Evolutionary conservation across 2,888 invertebrate genomes (phyloP), one percentile per base, ranked within the genome.

Genomic region (Protonemura montana): DNA sequence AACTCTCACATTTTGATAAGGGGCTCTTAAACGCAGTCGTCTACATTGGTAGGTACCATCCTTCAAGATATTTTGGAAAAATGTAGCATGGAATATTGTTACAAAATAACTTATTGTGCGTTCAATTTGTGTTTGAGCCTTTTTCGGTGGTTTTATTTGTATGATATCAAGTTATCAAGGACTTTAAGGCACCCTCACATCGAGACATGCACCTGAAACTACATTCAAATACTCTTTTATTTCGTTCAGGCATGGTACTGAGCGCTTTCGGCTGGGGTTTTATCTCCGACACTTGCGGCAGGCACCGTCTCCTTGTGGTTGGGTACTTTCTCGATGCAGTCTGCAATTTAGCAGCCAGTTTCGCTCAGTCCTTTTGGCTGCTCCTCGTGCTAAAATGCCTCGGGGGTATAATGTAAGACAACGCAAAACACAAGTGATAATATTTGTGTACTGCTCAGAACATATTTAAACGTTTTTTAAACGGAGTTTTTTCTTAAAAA

Each of bases 211-310:
- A n/a, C n/a, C n/a, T n/a, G n/a, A n/a, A n/a, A n/a, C n/a, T n/a
- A n/a, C n/a, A n/a, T n/a, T n/a, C n/a, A n/a, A n/a, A n/a, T n/a
- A n/a, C n/a, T n/a, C n/a, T n/a, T 35, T 35, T 35, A 3, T 3
- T 35, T 81, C 6, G 41, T 88, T 29, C 89, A 93, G 93, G 93
- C 85, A 93, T 93, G 92, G 91, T 93, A 90, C 89, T 92, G 78
- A 92, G 92, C 7, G 92, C 92, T 0, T 92, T 92, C 88, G 88
- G 93, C 86, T 93, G 93, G 92, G 93, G 93, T n/a, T 91, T 91
- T 13, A 88, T 91, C 88, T 90, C 91, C 16, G 91, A 91, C 85
- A 90, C 90, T 6, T 90, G 89, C 76, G 91, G 91, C 59, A 90
- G 91, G 27, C 90, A 89, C 85, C 90, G 89, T 85, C 89, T 91